Conservation (phyloP, 2,888 invertebrate species). For the Habroteleia sp. region DNA sequence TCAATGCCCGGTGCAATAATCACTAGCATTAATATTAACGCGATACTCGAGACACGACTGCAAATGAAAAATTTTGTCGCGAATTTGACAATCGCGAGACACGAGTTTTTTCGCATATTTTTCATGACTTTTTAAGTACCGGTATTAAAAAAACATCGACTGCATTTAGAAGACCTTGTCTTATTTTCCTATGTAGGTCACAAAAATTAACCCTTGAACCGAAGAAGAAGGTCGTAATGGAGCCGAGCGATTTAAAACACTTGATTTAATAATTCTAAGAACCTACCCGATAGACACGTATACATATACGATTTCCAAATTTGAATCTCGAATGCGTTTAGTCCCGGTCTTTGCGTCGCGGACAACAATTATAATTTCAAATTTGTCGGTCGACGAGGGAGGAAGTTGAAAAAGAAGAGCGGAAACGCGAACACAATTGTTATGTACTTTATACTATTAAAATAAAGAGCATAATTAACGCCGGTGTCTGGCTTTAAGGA, state of each 20-base stretch:
- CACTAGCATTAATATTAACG: too few relatives aligned
- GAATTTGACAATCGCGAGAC: conserved; percentile 33
- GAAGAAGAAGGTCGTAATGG: conserved; percentile 60
- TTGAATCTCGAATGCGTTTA: conserved; percentile 6
- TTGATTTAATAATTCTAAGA: conserved; percentile 56
- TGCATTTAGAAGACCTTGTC: conserved; percentile 61
- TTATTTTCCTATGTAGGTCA: conserved; percentile 65
- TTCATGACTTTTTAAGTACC: conserved; percentile 57
- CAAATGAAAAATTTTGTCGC: too few relatives aligned
- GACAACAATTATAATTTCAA: conserved; percentile 1
- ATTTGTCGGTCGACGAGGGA: background rate
- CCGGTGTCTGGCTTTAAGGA: conserved; percentile 19
- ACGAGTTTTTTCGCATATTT: conserved; percentile 39
- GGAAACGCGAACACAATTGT: conserved; percentile 12
- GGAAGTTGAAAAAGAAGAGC: background rate
- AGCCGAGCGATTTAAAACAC: conserved; percentile 57
- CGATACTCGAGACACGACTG: too few relatives aligned
- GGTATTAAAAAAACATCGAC: conserved; percentile 60
- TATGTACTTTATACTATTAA: conserved; percentile 14
- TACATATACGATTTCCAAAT: conserved; percentile 43
- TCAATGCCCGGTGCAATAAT: too few relatives aligned
- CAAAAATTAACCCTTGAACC: conserved; percentile 65
- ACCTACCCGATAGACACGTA: too few relatives aligned
- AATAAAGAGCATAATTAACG: conserved; percentile 30
- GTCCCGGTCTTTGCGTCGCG: background rate